Evolutionary conservation across 2,888 invertebrate genomes (phyloP).

Genomic region (Disparrhopalites patrizii): DNA sequence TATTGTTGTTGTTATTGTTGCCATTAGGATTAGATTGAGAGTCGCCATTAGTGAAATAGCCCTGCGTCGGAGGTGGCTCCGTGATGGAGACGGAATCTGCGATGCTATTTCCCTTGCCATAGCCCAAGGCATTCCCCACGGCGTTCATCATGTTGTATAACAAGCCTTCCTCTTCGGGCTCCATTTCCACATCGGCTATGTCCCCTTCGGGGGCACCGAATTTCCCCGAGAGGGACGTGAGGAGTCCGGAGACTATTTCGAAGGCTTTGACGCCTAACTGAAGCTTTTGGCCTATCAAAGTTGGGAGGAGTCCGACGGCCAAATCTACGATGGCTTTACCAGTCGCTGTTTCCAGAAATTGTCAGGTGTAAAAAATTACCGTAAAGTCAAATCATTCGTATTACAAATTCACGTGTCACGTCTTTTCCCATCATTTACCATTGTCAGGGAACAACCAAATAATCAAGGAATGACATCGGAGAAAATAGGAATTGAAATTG

Average conservation of each 20-base stretch:
- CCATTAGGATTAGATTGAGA: neutral
- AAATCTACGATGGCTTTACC: conserved; percentile 24
- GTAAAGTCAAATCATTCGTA: too few species aligned
- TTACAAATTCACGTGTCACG: too few species aligned
- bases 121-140: conserved; percentile 12
- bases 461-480: too few species aligned
- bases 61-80: neutral
- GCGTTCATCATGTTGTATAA: conserved; percentile 28
- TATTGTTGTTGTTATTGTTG: conserved; percentile 3
- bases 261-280: conserved; percentile 17
- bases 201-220: conserved; percentile 14
- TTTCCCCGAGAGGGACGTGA: conserved; percentile 18
- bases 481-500: too few species aligned
- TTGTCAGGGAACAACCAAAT: too few species aligned
- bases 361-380: too few species aligned
- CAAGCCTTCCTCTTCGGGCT: conserved; percentile 21
- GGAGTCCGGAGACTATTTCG: conserved; percentile 22
- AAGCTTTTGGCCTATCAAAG: conserved; percentile 1
- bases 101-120: neutral
- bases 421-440: too few species aligned
- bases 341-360: too few species aligned
- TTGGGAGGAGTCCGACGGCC: conserved; percentile 17
- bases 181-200: conserved; percentile 21
- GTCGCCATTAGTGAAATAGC: conserved; percentile 8
- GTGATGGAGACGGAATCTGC: conserved; percentile 14